Evolutionary conservation across 2,113 vertebrate species (phyloP), one percentile per base, ranked within the genome.

Genomic region (Lepidothrix coronata): DNA sequence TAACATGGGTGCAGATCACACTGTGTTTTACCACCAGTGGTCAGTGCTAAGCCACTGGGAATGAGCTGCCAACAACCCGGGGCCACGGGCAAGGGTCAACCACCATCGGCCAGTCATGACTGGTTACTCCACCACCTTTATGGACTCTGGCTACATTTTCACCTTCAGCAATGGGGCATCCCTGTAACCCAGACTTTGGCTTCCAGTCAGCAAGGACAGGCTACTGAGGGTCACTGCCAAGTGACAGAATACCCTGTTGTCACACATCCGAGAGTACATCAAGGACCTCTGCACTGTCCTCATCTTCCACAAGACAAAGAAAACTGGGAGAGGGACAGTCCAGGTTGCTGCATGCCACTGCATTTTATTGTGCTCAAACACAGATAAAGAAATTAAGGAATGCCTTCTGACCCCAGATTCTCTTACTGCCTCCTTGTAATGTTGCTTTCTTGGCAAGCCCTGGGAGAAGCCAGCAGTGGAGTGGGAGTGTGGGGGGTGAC

Each of bases 81-180:
- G n/a, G 43, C 46, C 21, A 10, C 0, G 2, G 35, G 25, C 14
- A 35, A 70, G 39, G 43, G 24, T 22, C 19, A 81, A 0, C 14
- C 39, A 48, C 39, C 22, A 14, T 5, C 0, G 0, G 20, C 14
- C 22, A 33, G 33, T 43, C 51, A 66, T 0, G 2, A 37, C 11
- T 9, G n/a, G 9, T 62, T 55, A 11, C 22, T 79, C 44, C 25
- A 35, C 18, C 52, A 31, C 19, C 12, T 70, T 71, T 27, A 33
- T 3, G 16, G 43, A 23, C 0, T 0, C 8, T 7, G 27, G 30
- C 8, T 55, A 13, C 16, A 25, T 66, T 88, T 81, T 57, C 58
- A 57, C 39, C 49, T 65, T 65, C 37, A 70, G 15, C 54, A 52
- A 6, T 1, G 1, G 27, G 20, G 14, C 41, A 41, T 12, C 27